Evolutionary conservation across 2,888 invertebrate genomes (phyloP).

Genomic region (Brachyptera risi): DNA sequence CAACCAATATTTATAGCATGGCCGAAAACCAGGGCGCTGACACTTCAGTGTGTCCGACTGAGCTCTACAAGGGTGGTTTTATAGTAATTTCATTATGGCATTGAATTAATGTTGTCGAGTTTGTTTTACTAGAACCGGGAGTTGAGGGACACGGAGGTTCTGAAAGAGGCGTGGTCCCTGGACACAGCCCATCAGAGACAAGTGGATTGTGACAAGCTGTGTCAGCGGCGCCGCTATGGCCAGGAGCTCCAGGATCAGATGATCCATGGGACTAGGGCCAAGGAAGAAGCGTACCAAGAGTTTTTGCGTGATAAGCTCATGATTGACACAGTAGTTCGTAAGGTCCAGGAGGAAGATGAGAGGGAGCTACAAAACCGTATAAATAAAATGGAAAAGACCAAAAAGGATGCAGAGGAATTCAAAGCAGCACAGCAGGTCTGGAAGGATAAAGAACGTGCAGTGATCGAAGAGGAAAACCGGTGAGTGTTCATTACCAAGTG

Average conservation of each 20-base stretch:
- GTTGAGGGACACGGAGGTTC: not conserved
- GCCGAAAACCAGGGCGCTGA: too few relatives aligned
- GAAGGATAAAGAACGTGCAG: conserved; percentile 47
- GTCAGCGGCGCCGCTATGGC: conserved; percentile 44
- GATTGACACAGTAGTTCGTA: conserved; percentile 56
- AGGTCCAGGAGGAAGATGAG: conserved; percentile 59
- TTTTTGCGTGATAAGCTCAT: conserved; percentile 58
- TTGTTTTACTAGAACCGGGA: not conserved
- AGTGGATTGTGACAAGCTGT: not conserved
- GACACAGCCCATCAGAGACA: not conserved
- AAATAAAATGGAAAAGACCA: conserved; percentile 48
- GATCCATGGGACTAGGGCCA: conserved; percentile 50
- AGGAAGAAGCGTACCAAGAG: conserved; percentile 54
- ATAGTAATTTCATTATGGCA: too few relatives aligned
- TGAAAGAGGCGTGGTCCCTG: not conserved
- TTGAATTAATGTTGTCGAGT: too few relatives aligned
- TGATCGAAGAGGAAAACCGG: conserved; percentile 47
- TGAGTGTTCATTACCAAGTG: conserved; percentile 20
- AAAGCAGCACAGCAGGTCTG: conserved; percentile 50
- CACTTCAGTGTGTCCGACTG: too few relatives aligned
- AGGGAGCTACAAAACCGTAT: conserved; percentile 51
- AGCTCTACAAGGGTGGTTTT: too few relatives aligned
- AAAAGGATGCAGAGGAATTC: conserved; percentile 53
- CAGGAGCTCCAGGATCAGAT: conserved; percentile 59
- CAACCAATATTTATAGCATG: too few relatives aligned